Base-by-base conservation (phyloP, 53 echinoderm and acorn worm genomes). In the Crossaster papposus region DNA sequence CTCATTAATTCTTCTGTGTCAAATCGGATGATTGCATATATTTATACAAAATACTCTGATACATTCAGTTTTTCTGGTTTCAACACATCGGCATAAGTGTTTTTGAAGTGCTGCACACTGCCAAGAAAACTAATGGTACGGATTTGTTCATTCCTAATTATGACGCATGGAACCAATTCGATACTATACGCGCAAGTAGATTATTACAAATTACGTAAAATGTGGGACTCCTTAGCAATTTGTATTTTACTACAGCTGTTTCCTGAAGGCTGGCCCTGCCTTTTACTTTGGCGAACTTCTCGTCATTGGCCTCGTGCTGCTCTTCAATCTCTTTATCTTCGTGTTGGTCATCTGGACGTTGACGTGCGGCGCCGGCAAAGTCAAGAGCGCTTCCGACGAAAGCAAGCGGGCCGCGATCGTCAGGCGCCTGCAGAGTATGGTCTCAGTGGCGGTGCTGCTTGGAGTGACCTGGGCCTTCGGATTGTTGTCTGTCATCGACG, bases 401-500 rank as follows among this genome's bases (percentile, higher is more conserved):
- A 53, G 64, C n/a, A 65, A 83, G 70, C 77, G 77, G 2, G 31
- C 54, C n/a, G 80, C 85, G 53, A 76, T 68, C 30, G 26, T 17
- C 11, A 74, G 86, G 4, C 90, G 80, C 37, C 78, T 90, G 8
- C 79, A 78, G 79, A 88, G 79, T 51, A 52, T 68, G 62, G 31
- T 90, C 0, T 58, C 93, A 75, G 94, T 96, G 64, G 84, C 91
- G 12, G 88, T 90, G 2, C 81, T 96, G 4, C 91, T 96, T 0
- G 96, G 96, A 7, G 70, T 96, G 32, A 93, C 96, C 7, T 96
- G 94, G 96, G 50, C 79, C 22, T 96, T 94, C 78, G 96, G 94
- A 5, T 87, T 95, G 51, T 79, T 95, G 11, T 82, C 94, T 18
- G 86, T 94, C 68, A 84, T 91, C 4, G 89, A 90, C 5, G 77